phyloP scores from a whole-genome alignment of 2,888 invertebrate genomes.

The Eudasyphora cyanicolor region DNA sequence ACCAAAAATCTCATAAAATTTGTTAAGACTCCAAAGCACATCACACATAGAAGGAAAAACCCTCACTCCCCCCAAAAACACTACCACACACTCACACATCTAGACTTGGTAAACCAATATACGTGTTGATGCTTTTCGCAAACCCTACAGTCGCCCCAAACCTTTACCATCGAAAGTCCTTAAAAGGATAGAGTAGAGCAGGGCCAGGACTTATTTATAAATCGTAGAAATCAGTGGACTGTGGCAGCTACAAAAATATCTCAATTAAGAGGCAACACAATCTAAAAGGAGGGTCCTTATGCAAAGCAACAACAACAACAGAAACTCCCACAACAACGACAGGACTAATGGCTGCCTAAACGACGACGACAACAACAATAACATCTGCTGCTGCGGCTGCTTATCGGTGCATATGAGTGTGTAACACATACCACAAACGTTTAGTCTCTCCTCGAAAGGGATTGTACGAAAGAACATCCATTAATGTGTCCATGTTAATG shows the following conservation, averaged over 20 bases:
- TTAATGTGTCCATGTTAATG: too few species aligned
- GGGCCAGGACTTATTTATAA: slow-evolving; percentile 5
- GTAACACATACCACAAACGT: not conserved
- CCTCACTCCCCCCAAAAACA: not conserved
- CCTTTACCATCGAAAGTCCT: too few species aligned
- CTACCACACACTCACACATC: slow-evolving; percentile 3
- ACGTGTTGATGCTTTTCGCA: slow-evolving; percentile 25
- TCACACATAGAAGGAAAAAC: not conserved
- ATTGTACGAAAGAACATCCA: not conserved
- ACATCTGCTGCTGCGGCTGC: slow-evolving; percentile 39
- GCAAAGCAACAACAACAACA: slow-evolving; percentile 62
- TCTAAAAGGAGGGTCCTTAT: not conserved
- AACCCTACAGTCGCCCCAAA: too few species aligned
- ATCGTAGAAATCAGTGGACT: slow-evolving; percentile 8
- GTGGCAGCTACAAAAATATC: slow-evolving; percentile 12
- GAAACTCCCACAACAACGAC: slow-evolving; percentile 55
- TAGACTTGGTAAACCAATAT: too few species aligned
- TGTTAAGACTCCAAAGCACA: slow-evolving; percentile 4
- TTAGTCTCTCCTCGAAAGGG: not conserved
- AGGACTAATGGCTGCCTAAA: slow-evolving; percentile 51
- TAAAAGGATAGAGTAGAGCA: not conserved
- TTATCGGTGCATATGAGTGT: slow-evolving; percentile 52
- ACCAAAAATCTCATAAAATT: not conserved
- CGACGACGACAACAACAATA: slow-evolving; percentile 37
- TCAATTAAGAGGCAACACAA: too few species aligned